Evolutionary conservation across 2,888 invertebrate genomes (phyloP), one percentile per base, ranked within the genome.

Genomic region (Dynastes grantii): DNA sequence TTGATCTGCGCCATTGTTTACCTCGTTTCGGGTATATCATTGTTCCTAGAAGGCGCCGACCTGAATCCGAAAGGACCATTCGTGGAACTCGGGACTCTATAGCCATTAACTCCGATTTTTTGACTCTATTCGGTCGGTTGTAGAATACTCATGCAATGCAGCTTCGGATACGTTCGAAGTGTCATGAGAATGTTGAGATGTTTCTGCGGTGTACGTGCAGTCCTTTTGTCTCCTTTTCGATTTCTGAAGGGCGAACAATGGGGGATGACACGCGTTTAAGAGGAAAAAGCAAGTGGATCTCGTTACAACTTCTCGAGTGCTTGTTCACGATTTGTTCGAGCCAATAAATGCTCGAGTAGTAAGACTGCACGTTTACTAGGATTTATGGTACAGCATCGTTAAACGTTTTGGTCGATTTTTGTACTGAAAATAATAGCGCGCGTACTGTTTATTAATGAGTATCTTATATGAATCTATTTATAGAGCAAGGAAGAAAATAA

Each of bases 31-130:
- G 81, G 82, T 79, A 81, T 80, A 82, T 81, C 82, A 84, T 85
- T 85, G 85, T 85, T 85, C 84, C 81, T 58, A 79, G 83, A 85
- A 84, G 85, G 84, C 85, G 85, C 85, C 85, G 82, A 77, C 80
- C 81, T 80, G 80, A 82, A 83, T 82, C 68, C 68, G 68, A 63
- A 78, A 71, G 73, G 77, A 61, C 67, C 40, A 70, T 80, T 80
- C 80, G 79, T 68, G 75, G 80, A 80, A 80, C 67, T 61, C 45
- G 73, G 73, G 73, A 61, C 61, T 75, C 61, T 63, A 13, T 13
- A 61, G 51, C 51, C 61, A 22, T 45, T 75, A 61, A 75, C 73
- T 75, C 55, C 73, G 61, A 75, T 75, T 61, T 68, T 68, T 75
- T 63, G 73, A 75, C 73, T 75, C 73, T 68, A 27, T 49, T 51